Percentiles rank a stretch among this genome's conserved stretches.
Evolutionary conservation across 2,888 invertebrate species (phyloP).

Genomic region (Spialia ferax): DNA sequence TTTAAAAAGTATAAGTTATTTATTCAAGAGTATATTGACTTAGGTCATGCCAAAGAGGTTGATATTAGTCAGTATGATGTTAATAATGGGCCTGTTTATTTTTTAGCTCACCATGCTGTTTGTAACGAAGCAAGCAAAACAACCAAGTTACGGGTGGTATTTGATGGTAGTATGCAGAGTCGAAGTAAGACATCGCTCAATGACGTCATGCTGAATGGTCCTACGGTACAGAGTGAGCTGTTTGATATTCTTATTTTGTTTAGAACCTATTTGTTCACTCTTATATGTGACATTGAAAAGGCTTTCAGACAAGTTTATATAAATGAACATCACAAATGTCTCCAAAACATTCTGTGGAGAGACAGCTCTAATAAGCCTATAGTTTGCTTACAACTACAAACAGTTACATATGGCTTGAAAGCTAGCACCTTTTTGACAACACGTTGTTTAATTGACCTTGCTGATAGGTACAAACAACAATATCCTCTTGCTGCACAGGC

Average conservation of each 20-base stretch:
- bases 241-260: not conserved
- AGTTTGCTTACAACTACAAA: not conserved
- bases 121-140: not conserved
- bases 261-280: not conserved
- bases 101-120: not conserved
- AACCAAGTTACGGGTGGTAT: not conserved
- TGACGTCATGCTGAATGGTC: not conserved
- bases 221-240: not conserved
- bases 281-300: not conserved
- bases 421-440: not conserved
- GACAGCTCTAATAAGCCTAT: not conserved
- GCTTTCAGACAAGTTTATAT: not conserved
- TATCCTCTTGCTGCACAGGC: not conserved
- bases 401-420: not conserved
- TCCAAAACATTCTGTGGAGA: not conserved
- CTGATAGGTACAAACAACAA: not conserved
- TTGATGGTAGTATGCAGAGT: not conserved
- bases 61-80: not conserved
- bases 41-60: not conserved
- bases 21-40: not conserved
- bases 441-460: not conserved
- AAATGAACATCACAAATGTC: not conserved
- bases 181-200: not conserved
- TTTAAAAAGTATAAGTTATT: not conserved
- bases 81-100: not conserved